Conservation (phyloP, 2,113 vertebrate species). For the Tylochromis polylepis region DNA sequence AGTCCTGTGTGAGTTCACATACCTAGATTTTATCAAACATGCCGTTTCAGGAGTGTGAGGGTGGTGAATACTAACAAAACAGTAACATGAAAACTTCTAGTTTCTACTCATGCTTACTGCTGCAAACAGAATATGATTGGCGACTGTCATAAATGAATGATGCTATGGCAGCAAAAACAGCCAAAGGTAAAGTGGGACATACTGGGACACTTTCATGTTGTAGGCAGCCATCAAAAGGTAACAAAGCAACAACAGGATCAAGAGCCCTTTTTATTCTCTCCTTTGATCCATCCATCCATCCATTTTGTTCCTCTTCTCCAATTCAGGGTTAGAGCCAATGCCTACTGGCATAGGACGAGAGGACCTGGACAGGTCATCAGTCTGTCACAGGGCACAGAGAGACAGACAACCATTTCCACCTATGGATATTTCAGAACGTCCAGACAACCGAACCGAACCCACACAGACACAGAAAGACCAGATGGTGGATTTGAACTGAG, state of each 20-base stretch:
- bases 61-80: no score
- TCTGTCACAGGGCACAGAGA: background rate
- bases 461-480: background rate
- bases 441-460: background rate
- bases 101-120: background rate
- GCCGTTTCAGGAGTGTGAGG: no score
- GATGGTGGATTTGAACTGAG: background rate
- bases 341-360: background rate
- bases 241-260: no score
- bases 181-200: no score
- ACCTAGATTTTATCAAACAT: no score
- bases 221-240: background rate
- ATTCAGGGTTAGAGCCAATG: background rate
- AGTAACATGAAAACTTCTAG: background rate
- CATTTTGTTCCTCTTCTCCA: background rate
- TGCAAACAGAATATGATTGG: background rate
- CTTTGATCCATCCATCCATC: background rate
- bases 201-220: background rate
- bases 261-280: background rate
- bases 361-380: background rate
- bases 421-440: background rate
- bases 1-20: no score
- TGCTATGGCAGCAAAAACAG: background rate
- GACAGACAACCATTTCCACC: background rate
- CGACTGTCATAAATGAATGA: background rate